Evolutionary conservation across 2,113 vertebrate genomes (phyloP).

Genomic region (Osmerus mordax): DNA sequence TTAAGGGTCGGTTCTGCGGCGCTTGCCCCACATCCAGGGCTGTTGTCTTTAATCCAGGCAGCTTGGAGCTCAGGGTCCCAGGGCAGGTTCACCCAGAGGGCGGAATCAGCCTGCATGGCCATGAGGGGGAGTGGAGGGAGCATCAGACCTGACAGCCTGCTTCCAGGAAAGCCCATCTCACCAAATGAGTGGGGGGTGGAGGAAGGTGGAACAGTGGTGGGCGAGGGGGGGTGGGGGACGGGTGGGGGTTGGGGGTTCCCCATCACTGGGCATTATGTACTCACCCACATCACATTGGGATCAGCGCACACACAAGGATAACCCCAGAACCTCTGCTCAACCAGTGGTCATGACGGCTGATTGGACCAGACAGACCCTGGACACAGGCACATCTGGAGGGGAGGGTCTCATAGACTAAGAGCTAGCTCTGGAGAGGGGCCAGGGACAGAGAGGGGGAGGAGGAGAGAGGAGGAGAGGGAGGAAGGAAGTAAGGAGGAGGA

Average conservation of each 20-base stretch:
- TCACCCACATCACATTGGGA: conserved; percentile 39
- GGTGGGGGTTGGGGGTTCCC: conserved; percentile 22
- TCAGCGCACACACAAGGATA: conserved; percentile 34
- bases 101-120: conserved; percentile 68
- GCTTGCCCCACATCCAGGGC: conserved; percentile 13
- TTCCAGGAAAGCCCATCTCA: too few species aligned
- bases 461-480: background rate
- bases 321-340: conserved; percentile 16
- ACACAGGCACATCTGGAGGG: background rate
- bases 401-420: background rate
- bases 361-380: conserved; percentile 18
- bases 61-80: conserved; percentile 59
- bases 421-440: background rate
- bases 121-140: conserved; percentile 7
- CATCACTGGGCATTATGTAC: conserved; percentile 25
- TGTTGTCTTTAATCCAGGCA: conserved; percentile 61
- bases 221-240: conserved; percentile 1
- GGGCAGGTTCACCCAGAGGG: conserved; percentile 74
- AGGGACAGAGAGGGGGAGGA: background rate
- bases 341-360: conserved; percentile 5
- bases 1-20: background rate
- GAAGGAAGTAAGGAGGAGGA: conserved; percentile 1
- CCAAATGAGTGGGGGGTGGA: background rate
- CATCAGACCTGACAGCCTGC: conserved; percentile 23
- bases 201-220: background rate